phyloP scores from a whole-genome alignment of 2,888 invertebrate species.

The Cephus runcator region DNA sequence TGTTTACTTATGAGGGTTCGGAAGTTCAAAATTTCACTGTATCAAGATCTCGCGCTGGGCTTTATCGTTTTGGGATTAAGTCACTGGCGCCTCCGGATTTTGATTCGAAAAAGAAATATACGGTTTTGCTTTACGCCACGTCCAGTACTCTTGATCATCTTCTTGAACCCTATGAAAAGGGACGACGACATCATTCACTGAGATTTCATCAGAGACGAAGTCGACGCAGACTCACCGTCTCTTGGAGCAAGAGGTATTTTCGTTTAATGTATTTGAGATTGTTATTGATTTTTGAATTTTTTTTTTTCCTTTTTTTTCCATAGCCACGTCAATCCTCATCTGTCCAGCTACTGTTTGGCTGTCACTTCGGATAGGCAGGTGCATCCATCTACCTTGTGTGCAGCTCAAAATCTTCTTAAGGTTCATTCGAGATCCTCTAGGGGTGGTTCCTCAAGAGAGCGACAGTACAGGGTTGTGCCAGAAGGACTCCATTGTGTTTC shows the following conservation, averaged over 20 bases:
- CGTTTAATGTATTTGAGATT: neutral
- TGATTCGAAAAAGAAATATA: slow-evolving; percentile 34
- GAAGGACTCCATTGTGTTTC: slow-evolving; percentile 61
- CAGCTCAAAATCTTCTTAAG: slow-evolving; percentile 55
- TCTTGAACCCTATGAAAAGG: slow-evolving; percentile 41
- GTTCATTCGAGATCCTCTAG: slow-evolving; percentile 39
- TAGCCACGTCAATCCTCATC: slow-evolving; percentile 57
- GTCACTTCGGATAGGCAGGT: slow-evolving; percentile 57
- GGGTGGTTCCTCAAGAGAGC: slow-evolving; percentile 35
- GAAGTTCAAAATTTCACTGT: slow-evolving; percentile 61
- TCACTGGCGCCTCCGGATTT: slow-evolving; percentile 35
- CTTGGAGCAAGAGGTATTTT: slow-evolving; percentile 61
- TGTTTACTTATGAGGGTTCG: slow-evolving; percentile 58
- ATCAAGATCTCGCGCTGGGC: slow-evolving; percentile 54
- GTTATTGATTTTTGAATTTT: neutral
- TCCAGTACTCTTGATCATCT: slow-evolving; percentile 52
- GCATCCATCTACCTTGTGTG: slow-evolving; percentile 61
- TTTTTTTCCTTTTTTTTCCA: slow-evolving; percentile 22
- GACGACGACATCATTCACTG: slow-evolving; percentile 49
- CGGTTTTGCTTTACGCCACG: slow-evolving; percentile 60
- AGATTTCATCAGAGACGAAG: slow-evolving; percentile 59
- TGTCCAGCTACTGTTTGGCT: slow-evolving; percentile 60
- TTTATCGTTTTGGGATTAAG: slow-evolving; percentile 62
- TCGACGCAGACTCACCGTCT: slow-evolving; percentile 58
- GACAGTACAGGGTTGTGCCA: slow-evolving; percentile 48